Base-by-base conservation (phyloP, 1,140 invertebrate genomes). In the Plectrocnemia conspersa region DNA sequence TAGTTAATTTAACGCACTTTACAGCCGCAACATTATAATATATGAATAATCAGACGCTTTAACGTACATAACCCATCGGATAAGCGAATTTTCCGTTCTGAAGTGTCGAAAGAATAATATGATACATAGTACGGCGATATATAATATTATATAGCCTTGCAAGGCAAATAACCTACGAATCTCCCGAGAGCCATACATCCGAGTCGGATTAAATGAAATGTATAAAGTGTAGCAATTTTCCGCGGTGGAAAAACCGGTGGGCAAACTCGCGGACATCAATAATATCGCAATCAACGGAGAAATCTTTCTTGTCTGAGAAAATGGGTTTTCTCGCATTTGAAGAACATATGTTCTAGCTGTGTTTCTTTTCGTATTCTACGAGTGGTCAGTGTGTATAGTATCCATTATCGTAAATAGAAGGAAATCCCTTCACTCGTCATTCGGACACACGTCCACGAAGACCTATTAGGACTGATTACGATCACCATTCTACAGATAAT, bases 151-250 rank as follows among this genome's bases (percentile, higher is more conserved):
- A 3, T 21, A 7, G 11, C 42, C 16, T 22, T 45, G 10, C 42
- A 18, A 9, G 19, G 47, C 33, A 50, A 50, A 50, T 38, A 50
- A 38, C 33, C 19, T 32, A 50, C 15, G 16, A 10, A 24, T 19
- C 47, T 24, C 32, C 9, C 2, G 47, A 15, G 47, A 38, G 33
- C 23, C 19, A 50, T 50, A 50, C 38, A 24, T 50, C 47, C 27
- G 40, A 50, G 47, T 50, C 47, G 47, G 47, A 50, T 50, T 50
- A 50, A 50, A 50, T 50, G 47, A 50, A 50, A 50, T 35, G 47
- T 50, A 38, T 50, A 50, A 50, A 50, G 33, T 38, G 15, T 50
- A 32, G 47, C 47, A 50, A 50, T 50, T 50, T n/a, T 50, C 47
- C 47, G 47, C 32, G 15, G 47, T 32, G 47, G n/a, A 22, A n/a